Evolutionary conservation across 2,888 invertebrate species (phyloP).

Genomic region (Adela reaumurella): DNA sequence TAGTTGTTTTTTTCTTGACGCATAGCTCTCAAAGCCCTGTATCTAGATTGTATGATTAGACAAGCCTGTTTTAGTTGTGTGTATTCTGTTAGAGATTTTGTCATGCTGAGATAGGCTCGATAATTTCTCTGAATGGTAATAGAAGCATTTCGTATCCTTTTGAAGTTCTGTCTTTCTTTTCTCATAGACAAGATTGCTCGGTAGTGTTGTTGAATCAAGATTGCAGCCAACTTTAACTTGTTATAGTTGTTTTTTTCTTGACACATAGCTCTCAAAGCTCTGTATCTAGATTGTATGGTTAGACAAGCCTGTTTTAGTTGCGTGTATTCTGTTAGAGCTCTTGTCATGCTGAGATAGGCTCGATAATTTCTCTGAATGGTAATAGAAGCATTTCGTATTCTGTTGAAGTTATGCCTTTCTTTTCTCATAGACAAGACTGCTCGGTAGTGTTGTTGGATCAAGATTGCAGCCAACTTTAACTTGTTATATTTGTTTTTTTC

Average conservation of each 20-base stretch:
- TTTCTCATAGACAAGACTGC: constrained; percentile 12
- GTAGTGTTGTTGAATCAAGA: constrained; percentile 25
- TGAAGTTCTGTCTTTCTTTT: neutral
- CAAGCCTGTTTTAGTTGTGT: constrained; percentile 16
- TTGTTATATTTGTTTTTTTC: constrained; percentile 15
- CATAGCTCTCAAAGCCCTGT: constrained; percentile 33
- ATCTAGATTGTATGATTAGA: constrained; percentile 30
- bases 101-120: constrained; percentile 23
- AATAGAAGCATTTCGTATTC: constrained; percentile 18
- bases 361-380: constrained; percentile 10
- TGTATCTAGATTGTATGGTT: constrained; percentile 32
- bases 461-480: constrained; percentile 21
- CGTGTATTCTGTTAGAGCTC: constrained; percentile 12
- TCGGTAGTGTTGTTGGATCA: constrained; percentile 24
- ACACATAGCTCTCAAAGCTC: constrained; percentile 31
- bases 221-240: constrained; percentile 22
- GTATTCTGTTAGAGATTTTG: constrained; percentile 17
- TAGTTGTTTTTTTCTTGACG: constrained; percentile 20
- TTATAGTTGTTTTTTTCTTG: constrained; percentile 17
- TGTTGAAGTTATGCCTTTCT: no score
- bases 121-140: no score
- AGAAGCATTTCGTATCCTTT: no score
- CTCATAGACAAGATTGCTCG: constrained; percentile 16
- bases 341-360: constrained; percentile 29
- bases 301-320: constrained; percentile 19